phyloP scores from a whole-genome alignment of 2,888 invertebrate species.

The Xylota sylvarum region DNA sequence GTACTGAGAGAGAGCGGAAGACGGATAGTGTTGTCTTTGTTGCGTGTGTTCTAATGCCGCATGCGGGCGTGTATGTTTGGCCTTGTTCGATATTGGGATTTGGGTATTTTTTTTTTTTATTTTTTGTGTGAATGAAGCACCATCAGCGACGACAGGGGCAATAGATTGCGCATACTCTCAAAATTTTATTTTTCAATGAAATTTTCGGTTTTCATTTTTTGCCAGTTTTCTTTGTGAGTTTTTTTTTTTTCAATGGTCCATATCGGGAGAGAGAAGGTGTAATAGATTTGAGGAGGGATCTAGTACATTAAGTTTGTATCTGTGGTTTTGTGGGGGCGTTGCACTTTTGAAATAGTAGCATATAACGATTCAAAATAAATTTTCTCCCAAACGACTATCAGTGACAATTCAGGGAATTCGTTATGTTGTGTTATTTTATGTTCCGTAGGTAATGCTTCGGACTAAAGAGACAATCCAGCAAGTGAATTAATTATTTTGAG shows the following conservation, averaged over 20 bases:
- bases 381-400: too few relatives aligned
- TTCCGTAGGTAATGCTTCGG: too few relatives aligned
- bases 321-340: neutral
- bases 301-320: constrained; percentile 17
- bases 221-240: constrained; percentile 40
- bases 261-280: constrained; percentile 25
- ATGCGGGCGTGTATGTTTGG: constrained; percentile 70
- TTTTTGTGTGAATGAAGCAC: constrained; percentile 64
- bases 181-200: constrained; percentile 78
- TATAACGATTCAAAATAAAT: too few relatives aligned
- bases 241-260: constrained; percentile 35
- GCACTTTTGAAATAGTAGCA: neutral
- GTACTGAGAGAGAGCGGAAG: constrained; percentile 31
- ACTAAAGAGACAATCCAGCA: too few relatives aligned
- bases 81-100: constrained; percentile 72
- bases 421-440: too few relatives aligned
- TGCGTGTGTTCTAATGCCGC: constrained; percentile 42
- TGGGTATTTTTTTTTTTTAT: constrained; percentile 27
- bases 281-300: constrained; percentile 18
- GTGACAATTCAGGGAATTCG: too few relatives aligned
- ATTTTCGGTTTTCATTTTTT: constrained; percentile 71
- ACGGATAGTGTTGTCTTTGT: constrained; percentile 59
- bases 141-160: constrained; percentile 25
- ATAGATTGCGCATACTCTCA: constrained; percentile 69
- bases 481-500: too few relatives aligned